A percentile compares a stretch with the other conserved stretches of the same genome.
phyloP scores from a whole-genome alignment of 2,113 vertebrate species.

The Pangasianodon gigas region DNA sequence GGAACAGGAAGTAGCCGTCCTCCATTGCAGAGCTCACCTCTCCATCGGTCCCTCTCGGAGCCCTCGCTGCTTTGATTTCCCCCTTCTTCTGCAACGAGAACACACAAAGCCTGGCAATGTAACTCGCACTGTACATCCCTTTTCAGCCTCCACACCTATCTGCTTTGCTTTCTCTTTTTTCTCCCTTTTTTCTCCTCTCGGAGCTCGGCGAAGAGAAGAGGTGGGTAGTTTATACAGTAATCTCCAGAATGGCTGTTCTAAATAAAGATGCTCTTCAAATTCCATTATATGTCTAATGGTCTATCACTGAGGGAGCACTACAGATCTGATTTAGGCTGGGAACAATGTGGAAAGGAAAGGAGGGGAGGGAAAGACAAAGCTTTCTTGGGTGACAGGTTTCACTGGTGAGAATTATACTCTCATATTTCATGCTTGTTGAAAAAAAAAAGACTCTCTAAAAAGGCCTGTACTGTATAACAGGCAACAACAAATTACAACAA shows the following conservation, averaged over 20 bases:
- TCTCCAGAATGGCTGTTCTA: slow-evolving; percentile 62
- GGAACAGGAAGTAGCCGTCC: slow-evolving; percentile 56
- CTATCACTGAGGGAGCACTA: slow-evolving; percentile 58
- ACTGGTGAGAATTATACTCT: slow-evolving; percentile 48
- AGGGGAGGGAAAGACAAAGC: slow-evolving; percentile 38
- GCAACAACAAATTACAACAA: slow-evolving; percentile 33
- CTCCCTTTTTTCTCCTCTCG: slow-evolving; percentile 45
- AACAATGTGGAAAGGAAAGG: slow-evolving; percentile 52
- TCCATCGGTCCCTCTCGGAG: slow-evolving; percentile 45
- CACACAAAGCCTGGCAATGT: slow-evolving; percentile 59
- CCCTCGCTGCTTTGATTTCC: slow-evolving; percentile 50
- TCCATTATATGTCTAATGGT: slow-evolving; percentile 63
- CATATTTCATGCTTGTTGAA: slow-evolving; percentile 44
- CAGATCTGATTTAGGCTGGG: slow-evolving; percentile 57
- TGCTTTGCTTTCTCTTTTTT: slow-evolving; percentile 59
- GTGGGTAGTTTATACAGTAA: slow-evolving; percentile 65
- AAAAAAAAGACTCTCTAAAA: slow-evolving; percentile 40
- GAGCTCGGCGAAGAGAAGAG: slow-evolving; percentile 53
- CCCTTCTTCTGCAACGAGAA: slow-evolving; percentile 61
- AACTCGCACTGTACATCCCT: slow-evolving; percentile 60
- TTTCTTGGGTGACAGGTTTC: slow-evolving; percentile 52
- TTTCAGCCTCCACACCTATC: slow-evolving; percentile 60
- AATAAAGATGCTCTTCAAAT: slow-evolving; percentile 67
- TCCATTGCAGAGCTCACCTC: slow-evolving; percentile 50
- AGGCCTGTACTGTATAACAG: slow-evolving; percentile 34